Evolutionary conservation across 1,140 invertebrate species (phyloP).

Genomic region (Drosophila sp.): DNA sequence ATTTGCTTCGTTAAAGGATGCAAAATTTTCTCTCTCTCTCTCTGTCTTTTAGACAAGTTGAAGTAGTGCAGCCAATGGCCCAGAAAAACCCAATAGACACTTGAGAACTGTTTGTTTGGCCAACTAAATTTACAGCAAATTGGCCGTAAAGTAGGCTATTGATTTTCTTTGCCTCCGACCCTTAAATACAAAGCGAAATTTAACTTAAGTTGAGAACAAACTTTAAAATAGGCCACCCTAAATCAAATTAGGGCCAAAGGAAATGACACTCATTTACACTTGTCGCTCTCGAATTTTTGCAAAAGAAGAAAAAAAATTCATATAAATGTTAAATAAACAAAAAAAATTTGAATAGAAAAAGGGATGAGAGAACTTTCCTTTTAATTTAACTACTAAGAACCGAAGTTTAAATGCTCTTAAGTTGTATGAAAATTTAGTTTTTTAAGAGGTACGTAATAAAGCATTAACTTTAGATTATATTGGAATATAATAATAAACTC

Average conservation of each 20-base stretch:
- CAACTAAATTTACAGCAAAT: conserved; percentile 44
- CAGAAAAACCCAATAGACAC: conserved; percentile 34
- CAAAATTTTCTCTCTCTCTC: not conserved
- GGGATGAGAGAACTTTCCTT: not conserved
- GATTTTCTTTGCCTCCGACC: conserved; percentile 40
- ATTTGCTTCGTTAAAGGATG: not conserved
- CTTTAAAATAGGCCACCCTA: not conserved
- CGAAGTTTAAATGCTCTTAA: not conserved
- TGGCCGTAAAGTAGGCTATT: conserved; percentile 44
- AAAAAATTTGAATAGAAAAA: conserved; percentile 41
- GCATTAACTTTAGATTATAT: too few relatives aligned
- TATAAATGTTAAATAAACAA: conserved; percentile 55
- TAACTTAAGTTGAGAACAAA: conserved; percentile 44
- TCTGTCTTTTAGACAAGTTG: conserved; percentile 10
- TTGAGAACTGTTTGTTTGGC: conserved; percentile 19
- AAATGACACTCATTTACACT: conserved; percentile 76
- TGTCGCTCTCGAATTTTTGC: conserved; percentile 44
- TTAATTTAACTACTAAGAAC: not conserved
- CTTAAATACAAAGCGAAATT: conserved; percentile 19
- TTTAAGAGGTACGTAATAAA: too few relatives aligned
- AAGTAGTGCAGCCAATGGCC: conserved; percentile 48
- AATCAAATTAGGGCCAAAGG: conserved; percentile 44
- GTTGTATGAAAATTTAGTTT: too few relatives aligned
- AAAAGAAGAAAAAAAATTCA: conserved; percentile 6
- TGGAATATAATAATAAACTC: too few relatives aligned